Percentiles rank a stretch among this genome's conserved stretches.
Evolutionary conservation across 2,888 invertebrate genomes (phyloP).

Genomic region (Alloscopus bannaensis): DNA sequence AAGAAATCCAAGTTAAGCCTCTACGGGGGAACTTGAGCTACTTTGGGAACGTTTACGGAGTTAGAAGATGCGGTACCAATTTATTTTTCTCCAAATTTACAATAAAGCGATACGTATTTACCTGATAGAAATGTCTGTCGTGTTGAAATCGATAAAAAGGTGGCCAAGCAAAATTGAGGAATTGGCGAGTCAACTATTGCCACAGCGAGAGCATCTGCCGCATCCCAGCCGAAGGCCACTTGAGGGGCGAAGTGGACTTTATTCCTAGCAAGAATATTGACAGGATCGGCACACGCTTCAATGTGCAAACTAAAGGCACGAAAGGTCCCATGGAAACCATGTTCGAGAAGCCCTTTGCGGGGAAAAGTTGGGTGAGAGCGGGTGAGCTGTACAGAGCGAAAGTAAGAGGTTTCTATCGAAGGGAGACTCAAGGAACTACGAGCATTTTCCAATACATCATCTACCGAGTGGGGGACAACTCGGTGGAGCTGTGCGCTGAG

Average conservation of each 20-base stretch:
- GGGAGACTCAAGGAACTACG: slow-evolving; percentile 9
- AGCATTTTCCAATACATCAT: slow-evolving; percentile 21
- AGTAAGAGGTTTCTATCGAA: background rate
- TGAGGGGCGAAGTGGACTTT: slow-evolving; percentile 28
- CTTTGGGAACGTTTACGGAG: no score
- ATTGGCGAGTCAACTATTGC: slow-evolving; percentile 12
- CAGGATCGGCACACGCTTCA: slow-evolving; percentile 15
- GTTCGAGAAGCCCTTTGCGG: slow-evolving; percentile 14
- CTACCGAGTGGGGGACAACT: slow-evolving; percentile 7
- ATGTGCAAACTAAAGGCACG: background rate
- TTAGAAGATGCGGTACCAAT: no score
- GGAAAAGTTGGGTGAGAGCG: slow-evolving; percentile 3
- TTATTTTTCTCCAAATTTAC: no score
- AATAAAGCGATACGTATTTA: no score
- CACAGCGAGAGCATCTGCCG: slow-evolving; percentile 2
- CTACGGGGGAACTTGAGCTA: no score
- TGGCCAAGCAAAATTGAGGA: slow-evolving; percentile 6
- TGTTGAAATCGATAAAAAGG: slow-evolving; percentile 10
- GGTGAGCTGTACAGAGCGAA: slow-evolving; percentile 13
- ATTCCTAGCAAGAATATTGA: slow-evolving; percentile 14
- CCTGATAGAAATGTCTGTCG: no score
- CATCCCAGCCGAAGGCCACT: background rate
- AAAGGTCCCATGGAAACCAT: background rate
- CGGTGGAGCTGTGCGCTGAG: slow-evolving; percentile 25
- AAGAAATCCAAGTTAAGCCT: no score